These are phyloP conservation scores for Pongo abelii DNA, from an alignment of 2,113 vertebrate genomes.

Conservation along the genomic window DNA sequence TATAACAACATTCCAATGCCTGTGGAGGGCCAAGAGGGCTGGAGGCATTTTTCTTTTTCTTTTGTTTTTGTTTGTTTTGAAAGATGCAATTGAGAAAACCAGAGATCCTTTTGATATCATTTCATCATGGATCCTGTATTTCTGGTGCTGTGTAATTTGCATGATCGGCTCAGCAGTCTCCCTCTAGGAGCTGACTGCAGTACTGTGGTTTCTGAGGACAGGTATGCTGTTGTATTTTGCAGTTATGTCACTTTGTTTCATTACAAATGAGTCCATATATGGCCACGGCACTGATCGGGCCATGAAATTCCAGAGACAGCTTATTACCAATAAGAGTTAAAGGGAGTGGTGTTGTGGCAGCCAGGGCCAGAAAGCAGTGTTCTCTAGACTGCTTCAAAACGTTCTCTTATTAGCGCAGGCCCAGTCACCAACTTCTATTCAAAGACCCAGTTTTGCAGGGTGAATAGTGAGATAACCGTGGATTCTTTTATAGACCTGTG, in stretches of 20 bases:
- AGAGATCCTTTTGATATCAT: neutral
- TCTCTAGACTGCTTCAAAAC: neutral
- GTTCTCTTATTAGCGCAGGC: neutral
- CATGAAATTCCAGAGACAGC: neutral
- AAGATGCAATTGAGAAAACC: neutral
- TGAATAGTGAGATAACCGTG: neutral
- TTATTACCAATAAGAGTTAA: neutral
- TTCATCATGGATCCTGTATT: neutral
- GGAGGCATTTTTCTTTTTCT: neutral
- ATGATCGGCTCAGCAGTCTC: neutral
- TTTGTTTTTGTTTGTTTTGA: neutral
- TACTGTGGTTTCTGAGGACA: neutral
- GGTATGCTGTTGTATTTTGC: neutral
- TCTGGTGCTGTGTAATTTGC: neutral
- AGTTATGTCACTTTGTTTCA: neutral
- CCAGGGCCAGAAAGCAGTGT: neutral
- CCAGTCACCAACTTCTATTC: neutral
- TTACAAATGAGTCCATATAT: fast-evolving
- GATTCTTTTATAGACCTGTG: neutral
- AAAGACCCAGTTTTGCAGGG: neutral
- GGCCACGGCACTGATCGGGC: neutral
- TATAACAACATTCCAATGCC: neutral
- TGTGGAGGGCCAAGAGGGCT: neutral
- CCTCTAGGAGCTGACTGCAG: neutral
- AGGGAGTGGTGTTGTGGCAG: neutral